Base-by-base conservation (phyloP, 1,140 invertebrate species). In the Melipona quadrifasciata region DNA sequence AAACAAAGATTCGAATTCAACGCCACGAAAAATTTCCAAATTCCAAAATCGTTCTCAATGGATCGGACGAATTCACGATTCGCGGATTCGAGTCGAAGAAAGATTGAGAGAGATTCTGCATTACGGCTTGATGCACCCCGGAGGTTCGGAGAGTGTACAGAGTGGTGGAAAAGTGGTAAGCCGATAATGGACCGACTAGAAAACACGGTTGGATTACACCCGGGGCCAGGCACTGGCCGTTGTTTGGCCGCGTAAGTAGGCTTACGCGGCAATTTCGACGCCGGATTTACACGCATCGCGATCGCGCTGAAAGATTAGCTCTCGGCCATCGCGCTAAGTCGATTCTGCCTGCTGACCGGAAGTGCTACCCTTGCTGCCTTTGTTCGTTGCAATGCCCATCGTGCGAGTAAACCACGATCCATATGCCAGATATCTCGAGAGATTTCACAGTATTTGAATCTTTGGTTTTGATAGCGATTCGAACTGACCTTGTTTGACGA, bases 301-400 rank as follows among this genome's bases (percentile, higher is more conserved):
- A 93, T 91, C 87, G 89, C 87, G 82, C 89, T 71, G 82, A 80
- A 81, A 87, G 90, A 92, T 93, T 92, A 92, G 74, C 84, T 65
- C 53, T 3, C 61, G 74, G 71, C 73, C 73, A 57, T 74, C 12
- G 21, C 73, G 53, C 5, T 34, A 57, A 75, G 73, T 75, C 73
- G 53, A n/a, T 21, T 75, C 19, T 75, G 73, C 8, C 73, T 21
- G 17, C 21, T 57, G 73, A 75, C 73, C 73, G 73, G 73, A 75
- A 75, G 14, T 31, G 51, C 27, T 24, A 34, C 16, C 27, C 39
- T 47, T n/a, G 24, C 39, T n/a, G 68, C 24, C 24, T 71, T 71
- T 71, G 39, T 71, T 17, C 34, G 12, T 16, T 14, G 2, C 34
- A 70, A 6, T 4, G 34, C 21, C 17, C 19, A 39, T 19, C 1